Percentiles rank a stretch among this genome's conserved stretches.
Conservation (phyloP, 2,888 invertebrate species). For the Tenthredo amoena region DNA sequence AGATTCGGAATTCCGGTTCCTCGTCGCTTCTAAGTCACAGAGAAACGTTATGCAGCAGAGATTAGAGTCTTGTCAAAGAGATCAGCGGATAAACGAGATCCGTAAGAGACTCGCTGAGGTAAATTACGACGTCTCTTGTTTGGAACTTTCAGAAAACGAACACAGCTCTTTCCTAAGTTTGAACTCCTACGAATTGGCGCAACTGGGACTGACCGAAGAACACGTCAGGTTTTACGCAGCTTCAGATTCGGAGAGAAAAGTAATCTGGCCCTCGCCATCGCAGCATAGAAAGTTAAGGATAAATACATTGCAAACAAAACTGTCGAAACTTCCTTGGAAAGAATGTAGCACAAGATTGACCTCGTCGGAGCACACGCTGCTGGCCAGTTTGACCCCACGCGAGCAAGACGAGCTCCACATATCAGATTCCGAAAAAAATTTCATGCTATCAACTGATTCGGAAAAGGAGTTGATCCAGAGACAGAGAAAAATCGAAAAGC, state of each 20-base stretch:
- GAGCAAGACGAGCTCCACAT: constrained; percentile 37
- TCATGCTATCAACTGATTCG: constrained; percentile 31
- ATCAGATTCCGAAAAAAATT: constrained; percentile 41
- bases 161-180: constrained; percentile 43
- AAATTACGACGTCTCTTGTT: constrained; percentile 24
- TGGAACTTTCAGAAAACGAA: constrained; percentile 30
- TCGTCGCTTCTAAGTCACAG: constrained; percentile 41
- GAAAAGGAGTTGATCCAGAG: constrained; percentile 38
- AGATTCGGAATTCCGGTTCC: constrained; percentile 30
- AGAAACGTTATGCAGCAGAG: constrained; percentile 41
- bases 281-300: constrained; percentile 39
- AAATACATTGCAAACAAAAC: constrained; percentile 18
- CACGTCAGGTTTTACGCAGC: constrained; percentile 41
- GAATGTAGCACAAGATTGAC: constrained; percentile 19
- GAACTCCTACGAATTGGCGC: constrained; percentile 26
- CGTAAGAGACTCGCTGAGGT: not conserved
- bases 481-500: constrained; percentile 30
- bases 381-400: constrained; percentile 38
- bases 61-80: not conserved
- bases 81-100: constrained; percentile 13
- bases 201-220: constrained; percentile 42
- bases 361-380: constrained; percentile 13
- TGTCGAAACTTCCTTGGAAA: constrained; percentile 39
- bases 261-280: constrained; percentile 40
- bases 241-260: constrained; percentile 29